These are phyloP conservation scores for Lasioglossum malachurum DNA, from an alignment of 2,888 invertebrate species.

Conservation along the genomic window DNA sequence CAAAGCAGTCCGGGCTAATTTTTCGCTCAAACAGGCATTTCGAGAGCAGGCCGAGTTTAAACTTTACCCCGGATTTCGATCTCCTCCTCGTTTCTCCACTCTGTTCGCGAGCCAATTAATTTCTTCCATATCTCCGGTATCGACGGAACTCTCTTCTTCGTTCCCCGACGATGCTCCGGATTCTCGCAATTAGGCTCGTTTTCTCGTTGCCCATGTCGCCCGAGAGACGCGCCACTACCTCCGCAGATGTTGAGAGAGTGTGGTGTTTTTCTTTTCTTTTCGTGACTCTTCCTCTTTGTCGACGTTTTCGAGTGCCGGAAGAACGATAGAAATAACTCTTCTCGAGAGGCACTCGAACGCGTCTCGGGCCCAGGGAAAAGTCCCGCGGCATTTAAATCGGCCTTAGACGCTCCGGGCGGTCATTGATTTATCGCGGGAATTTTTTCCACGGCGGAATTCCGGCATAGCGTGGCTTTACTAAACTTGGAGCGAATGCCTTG, in stretches of 20 bases:
- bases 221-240: conserved; percentile 27
- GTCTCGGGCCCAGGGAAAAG: conserved; percentile 20
- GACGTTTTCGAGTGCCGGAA: conserved; percentile 49
- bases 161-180: not conserved
- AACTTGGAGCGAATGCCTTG: conserved; percentile 57
- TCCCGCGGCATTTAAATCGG: conserved; percentile 52
- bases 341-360: conserved; percentile 4
- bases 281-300: conserved; percentile 3
- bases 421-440: conserved; percentile 47
- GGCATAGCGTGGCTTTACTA: conserved; percentile 46
- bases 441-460: conserved; percentile 32
- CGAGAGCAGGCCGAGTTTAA: not conserved
- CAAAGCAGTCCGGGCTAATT: conserved; percentile 41
- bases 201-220: conserved; percentile 20
- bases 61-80: not conserved
- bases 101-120: conserved; percentile 23
- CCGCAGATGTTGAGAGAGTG: not conserved
- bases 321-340: conserved; percentile 47
- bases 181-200: conserved; percentile 46
- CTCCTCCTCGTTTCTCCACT: not conserved
- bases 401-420: conserved; percentile 8
- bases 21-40: conserved; percentile 37
- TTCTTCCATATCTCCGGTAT: conserved; percentile 45
- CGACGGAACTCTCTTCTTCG: not conserved
- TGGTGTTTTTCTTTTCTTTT: not conserved